phyloP scores from a whole-genome alignment of 2,888 invertebrate genomes.

The Tetragonula carbonaria region DNA sequence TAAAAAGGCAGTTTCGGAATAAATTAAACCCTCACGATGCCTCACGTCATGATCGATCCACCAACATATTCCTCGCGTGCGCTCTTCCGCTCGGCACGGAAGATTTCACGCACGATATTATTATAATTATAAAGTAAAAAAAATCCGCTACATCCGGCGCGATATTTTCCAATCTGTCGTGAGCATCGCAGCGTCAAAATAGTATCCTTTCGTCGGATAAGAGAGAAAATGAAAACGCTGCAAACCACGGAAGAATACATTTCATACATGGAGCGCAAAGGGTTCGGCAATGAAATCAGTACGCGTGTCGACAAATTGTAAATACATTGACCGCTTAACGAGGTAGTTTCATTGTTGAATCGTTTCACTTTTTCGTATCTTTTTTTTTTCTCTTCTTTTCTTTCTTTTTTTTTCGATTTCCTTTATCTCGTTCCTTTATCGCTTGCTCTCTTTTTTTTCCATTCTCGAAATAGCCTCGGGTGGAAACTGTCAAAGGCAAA shows the following conservation, averaged over 20 bases:
- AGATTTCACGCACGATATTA: not conserved
- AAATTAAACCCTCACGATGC: slow-evolving; percentile 2
- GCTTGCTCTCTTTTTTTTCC: not conserved
- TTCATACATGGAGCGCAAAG: slow-evolving; percentile 39
- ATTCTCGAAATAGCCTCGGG: slow-evolving; percentile 20
- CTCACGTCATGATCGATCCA: not conserved
- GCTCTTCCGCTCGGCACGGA: not conserved
- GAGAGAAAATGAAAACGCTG: not conserved
- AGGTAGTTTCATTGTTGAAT: slow-evolving; percentile 59
- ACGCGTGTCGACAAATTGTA: slow-evolving; percentile 23
- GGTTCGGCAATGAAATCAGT: slow-evolving; percentile 36
- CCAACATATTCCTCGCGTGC: not conserved
- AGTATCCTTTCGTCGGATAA: not conserved
- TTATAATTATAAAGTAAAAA: not conserved
- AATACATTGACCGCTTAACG: slow-evolving; percentile 56
- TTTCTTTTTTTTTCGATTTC: not conserved
- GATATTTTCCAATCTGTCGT: not conserved
- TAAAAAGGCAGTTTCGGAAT: slow-evolving; percentile 6
- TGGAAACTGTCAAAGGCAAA: slow-evolving; percentile 62
- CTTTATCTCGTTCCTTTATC: not conserved
- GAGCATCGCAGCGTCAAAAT: not conserved
- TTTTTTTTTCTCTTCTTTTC: not conserved
- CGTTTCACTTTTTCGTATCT: not conserved
- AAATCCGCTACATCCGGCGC: not conserved
- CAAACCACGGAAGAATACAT: not conserved